Percentiles rank a stretch among this genome's conserved stretches.
Conservation (phyloP, 1,140 invertebrate genomes). For the Chrysopa pallens region DNA sequence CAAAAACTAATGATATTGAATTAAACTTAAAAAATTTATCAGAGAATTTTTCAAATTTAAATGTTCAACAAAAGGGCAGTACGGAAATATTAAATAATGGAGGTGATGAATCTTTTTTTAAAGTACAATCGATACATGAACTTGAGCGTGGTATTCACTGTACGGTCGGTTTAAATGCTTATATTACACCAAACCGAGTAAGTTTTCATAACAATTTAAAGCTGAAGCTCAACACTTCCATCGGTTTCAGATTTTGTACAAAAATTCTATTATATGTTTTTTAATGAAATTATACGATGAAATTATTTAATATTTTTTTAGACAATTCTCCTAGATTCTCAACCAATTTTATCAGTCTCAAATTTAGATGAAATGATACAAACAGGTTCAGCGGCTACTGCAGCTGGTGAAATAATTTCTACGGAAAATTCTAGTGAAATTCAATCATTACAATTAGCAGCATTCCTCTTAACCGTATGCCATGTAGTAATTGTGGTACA, state of each 20-base stretch:
- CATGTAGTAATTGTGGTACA: slow-evolving; percentile 72
- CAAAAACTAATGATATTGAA: slow-evolving; percentile 16
- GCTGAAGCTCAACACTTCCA: no score
- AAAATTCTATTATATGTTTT: neutral
- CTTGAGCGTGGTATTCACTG: slow-evolving; percentile 30
- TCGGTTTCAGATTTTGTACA: no score
- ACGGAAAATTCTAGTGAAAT: slow-evolving; percentile 47
- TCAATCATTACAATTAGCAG: slow-evolving; percentile 58
- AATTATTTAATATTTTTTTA: slow-evolving; percentile 4
- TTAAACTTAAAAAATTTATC: slow-evolving; percentile 12
- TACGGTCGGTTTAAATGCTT: slow-evolving; percentile 39
- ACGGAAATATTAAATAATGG: slow-evolving; percentile 9
- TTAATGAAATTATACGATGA: no score
- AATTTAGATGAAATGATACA: slow-evolving; percentile 32
- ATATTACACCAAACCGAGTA: slow-evolving; percentile 34
- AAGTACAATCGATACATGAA: slow-evolving; percentile 30
- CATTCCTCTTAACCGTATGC: slow-evolving; percentile 75
- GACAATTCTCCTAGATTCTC: slow-evolving; percentile 39
- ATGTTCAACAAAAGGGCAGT: slow-evolving; percentile 12
- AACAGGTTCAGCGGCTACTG: slow-evolving; percentile 28
- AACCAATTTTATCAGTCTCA: slow-evolving; percentile 40
- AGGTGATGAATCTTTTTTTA: slow-evolving; percentile 25
- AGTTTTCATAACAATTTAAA: neutral
- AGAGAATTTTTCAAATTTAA: slow-evolving; percentile 9
- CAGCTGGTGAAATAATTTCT: slow-evolving; percentile 32